Conservation (phyloP, 2,797 vertebrate genomes). For the Pseudopleuronectes americanus region DNA sequence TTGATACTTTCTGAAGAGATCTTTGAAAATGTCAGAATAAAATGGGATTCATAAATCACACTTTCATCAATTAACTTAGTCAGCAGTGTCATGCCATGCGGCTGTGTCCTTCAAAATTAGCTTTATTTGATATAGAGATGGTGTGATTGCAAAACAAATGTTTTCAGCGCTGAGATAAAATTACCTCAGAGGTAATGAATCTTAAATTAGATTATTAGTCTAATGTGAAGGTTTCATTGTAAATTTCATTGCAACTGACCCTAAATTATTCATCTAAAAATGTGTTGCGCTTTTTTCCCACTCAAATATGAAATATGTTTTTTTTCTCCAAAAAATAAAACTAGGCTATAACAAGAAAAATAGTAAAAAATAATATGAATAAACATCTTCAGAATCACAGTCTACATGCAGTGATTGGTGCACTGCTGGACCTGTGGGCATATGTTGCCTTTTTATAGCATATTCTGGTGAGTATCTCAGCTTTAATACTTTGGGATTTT, state of each 20-base stretch:
- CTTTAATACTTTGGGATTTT: constrained; percentile 84
- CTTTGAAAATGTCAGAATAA: constrained; percentile 62
- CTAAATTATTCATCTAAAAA: constrained; percentile 15
- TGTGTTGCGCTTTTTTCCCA: background rate
- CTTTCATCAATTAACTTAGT: constrained; percentile 65
- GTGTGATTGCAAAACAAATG: constrained; percentile 33
- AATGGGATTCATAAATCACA: constrained; percentile 56
- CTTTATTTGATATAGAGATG: constrained; percentile 46
- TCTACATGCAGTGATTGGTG: constrained; percentile 50
- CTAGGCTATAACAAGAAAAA: constrained; percentile 6
- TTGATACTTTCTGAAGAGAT: constrained; percentile 67
- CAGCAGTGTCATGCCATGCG: constrained; percentile 48
- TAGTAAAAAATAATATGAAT: background rate
- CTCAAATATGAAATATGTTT: background rate
- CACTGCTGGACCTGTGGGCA: constrained; percentile 65
- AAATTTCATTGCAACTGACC: constrained; percentile 11
- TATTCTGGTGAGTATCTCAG: constrained; percentile 80
- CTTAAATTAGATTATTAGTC: constrained; percentile 39
- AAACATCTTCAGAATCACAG: constrained; percentile 50
- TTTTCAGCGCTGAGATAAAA: constrained; percentile 55
- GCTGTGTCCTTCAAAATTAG: constrained; percentile 59
- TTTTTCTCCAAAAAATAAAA: constrained; percentile 3
- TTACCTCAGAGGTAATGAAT: constrained; percentile 48
- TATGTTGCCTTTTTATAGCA: constrained; percentile 80
- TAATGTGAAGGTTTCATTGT: constrained; percentile 16